Conservation (phyloP, 2,888 invertebrate species). For the Lochmaea capreae region DNA sequence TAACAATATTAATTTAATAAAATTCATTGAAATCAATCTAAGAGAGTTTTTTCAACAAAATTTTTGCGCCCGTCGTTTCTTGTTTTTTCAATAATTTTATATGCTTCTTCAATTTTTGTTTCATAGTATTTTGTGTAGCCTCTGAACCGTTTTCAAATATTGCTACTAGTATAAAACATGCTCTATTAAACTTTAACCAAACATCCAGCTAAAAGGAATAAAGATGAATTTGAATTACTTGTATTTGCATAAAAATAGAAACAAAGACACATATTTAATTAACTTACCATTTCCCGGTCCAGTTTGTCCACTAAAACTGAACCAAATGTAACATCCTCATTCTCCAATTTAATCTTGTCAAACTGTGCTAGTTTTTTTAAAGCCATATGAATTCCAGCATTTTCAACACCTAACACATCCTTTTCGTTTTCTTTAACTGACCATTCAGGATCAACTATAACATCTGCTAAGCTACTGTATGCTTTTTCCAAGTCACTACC, state of each 20-base stretch:
- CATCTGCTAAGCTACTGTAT: constrained; percentile 65
- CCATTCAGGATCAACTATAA: constrained; percentile 69
- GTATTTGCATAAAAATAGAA: neutral
- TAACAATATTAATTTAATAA: constrained; percentile 2
- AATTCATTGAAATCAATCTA: constrained; percentile 23
- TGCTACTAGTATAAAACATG: constrained; percentile 79
- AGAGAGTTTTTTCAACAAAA: constrained; percentile 66
- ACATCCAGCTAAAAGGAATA: constrained; percentile 68
- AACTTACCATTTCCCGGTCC: constrained; percentile 69
- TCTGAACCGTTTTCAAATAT: constrained; percentile 73
- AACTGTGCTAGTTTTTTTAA: constrained; percentile 79
- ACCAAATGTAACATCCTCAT: constrained; percentile 70
- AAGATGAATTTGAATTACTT: constrained; percentile 6
- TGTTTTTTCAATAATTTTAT: constrained; percentile 68
- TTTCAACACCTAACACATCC: constrained; percentile 73
- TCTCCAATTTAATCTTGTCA: constrained; percentile 68
- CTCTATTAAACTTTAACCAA: constrained; percentile 81
- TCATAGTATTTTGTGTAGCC: constrained; percentile 65
- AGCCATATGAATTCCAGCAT: constrained; percentile 80
- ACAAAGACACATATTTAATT: too few species aligned
- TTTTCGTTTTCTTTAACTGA: constrained; percentile 66
- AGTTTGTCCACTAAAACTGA: constrained; percentile 69
- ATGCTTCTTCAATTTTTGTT: constrained; percentile 67
- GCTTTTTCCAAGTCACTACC: constrained; percentile 58
- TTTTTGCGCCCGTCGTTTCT: constrained; percentile 72